Evolutionary conservation across 2,888 invertebrate species (phyloP), one percentile per base, ranked within the genome.

Genomic region (Acrobasis suavella): DNA sequence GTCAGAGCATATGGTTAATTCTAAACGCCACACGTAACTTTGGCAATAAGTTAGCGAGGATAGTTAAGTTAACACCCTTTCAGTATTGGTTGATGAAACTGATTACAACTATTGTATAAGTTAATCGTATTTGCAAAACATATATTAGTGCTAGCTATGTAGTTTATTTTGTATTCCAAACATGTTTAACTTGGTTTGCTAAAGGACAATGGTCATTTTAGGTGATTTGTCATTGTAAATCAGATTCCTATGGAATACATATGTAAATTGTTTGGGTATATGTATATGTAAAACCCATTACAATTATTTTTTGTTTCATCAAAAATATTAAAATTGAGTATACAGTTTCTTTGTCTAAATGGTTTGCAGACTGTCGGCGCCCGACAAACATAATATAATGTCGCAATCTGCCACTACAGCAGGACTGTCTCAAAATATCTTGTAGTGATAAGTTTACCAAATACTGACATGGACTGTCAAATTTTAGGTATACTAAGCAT

Each of bases 1-100:
- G 71, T 70, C 67, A 67, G 62, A 65, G 68, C 67, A 72, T 68
- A 73, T 65, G 72, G 70, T 67, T 75, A 72, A 70, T 73, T 73
- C 70, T 72, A 64, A 73, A 71, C 72, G 82, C 83, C 82, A 77
- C 78, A 75, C 72, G 83, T 84, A 86, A 86, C 83, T 79, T 79
- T 81, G 90, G 91, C 89, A 90, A 89, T 90, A 89, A 89, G 81
- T 81, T 83, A 83, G 83, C 76, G 75, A 83, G 79, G 79, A 82
- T 85, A 87, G 79, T 77, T 86, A 86, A 80, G 79, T 77, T 60
- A 79, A 72, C 86, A 86, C 89, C 91, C 85, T 81, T 85, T 86
- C 91, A 91, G 91, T 91, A 91, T 91, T 91, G 86, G 84, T 88
- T 80, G 77, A 75, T 49, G 74, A 80, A 86, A 87, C 86, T 84